Conservation (phyloP, 1,140 invertebrate species). For the Centruroides sculpturatus region DNA sequence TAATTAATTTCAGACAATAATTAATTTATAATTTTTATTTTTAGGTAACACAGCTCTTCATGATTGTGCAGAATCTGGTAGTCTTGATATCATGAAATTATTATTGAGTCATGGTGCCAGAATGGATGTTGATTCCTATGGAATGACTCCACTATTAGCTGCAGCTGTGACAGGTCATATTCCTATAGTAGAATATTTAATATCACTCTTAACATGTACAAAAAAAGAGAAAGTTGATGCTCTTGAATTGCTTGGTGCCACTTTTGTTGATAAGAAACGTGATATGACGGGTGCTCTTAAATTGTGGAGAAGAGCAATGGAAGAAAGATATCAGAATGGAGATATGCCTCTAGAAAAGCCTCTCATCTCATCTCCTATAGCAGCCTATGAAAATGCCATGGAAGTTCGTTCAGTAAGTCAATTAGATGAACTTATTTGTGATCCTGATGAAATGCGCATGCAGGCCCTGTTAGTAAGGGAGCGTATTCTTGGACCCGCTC, state of each 20-base stretch:
- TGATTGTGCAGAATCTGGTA: slow-evolving; percentile 90
- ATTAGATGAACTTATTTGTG: slow-evolving; percentile 69
- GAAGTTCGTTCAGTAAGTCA: slow-evolving; percentile 64
- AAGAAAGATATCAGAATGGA: slow-evolving; percentile 32
- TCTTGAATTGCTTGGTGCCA: slow-evolving; percentile 83
- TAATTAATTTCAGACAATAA: no score
- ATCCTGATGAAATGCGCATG: slow-evolving; percentile 93
- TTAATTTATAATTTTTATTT: slow-evolving; percentile 3
- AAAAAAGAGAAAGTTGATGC: slow-evolving; percentile 74
- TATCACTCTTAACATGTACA: slow-evolving; percentile 47
- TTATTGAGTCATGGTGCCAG: slow-evolving; percentile 68
- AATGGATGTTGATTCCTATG: slow-evolving; percentile 90
- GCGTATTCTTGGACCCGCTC: slow-evolving; percentile 76
- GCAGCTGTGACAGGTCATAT: slow-evolving; percentile 82
- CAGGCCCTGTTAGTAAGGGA: slow-evolving; percentile 86
- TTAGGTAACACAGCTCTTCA: slow-evolving; percentile 75
- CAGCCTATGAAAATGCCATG: slow-evolving; percentile 71
- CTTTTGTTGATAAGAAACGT: slow-evolving; percentile 88
- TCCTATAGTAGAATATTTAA: slow-evolving; percentile 83
- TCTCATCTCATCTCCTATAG: slow-evolving; percentile 45
- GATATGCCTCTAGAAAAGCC: slow-evolving; percentile 45
- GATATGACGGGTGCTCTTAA: slow-evolving; percentile 80
- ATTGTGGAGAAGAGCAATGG: slow-evolving; percentile 78
- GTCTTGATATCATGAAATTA: slow-evolving; percentile 79
- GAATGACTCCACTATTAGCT: slow-evolving; percentile 83